Base-by-base conservation (phyloP, 2,888 invertebrate genomes). In the Hypercompe scribonia region DNA sequence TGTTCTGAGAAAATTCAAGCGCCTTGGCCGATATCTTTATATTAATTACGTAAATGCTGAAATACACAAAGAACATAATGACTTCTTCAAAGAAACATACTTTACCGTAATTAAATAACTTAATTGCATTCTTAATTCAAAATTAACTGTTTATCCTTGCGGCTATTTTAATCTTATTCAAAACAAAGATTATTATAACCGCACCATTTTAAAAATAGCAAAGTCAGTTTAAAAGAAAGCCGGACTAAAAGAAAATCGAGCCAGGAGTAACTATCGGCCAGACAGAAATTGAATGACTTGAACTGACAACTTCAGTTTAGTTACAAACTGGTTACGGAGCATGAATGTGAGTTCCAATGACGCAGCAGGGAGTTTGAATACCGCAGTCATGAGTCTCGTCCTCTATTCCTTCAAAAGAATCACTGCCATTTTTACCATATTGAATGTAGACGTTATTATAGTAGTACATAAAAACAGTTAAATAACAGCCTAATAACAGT, bases 41-140 rank as follows among this genome's bases (percentile, higher is more conserved):
- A 61, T 61, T 61, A 31, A 61, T 61, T 31, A 31, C 31, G 61
- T 61, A 61, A 61, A 61, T 61, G 15, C 61, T 61, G 61, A 61
- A 61, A 61, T 31, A 61, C 18, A 31, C 61, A 61, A 61, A 61
- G 61, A 61, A 65, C 65, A 34, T 36, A 65, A 34, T 34, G 21
- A 36, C 24, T n/a, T 65, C 31, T 61, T 61, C 31, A 31, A 18
- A 61, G 61, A 31, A 61, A 61, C 31, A 2, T 31, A 15, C 11
- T 61, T 31, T 3, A 61, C 13, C 31, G 31, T 61, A 61, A 61
- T 61, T n/a, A 18, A 61, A 61, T 13, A 61, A 31, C 18, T 31
- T 18, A 31, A 61, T 31, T 61, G 21, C 28, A 61, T 58, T 8
- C 18, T 61, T 31, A 61, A 61, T 28, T 31, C 18, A 8, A 31